Base-by-base conservation (phyloP, 2,797 vertebrate genomes). In the Pseudochaenichthys georgianus region DNA sequence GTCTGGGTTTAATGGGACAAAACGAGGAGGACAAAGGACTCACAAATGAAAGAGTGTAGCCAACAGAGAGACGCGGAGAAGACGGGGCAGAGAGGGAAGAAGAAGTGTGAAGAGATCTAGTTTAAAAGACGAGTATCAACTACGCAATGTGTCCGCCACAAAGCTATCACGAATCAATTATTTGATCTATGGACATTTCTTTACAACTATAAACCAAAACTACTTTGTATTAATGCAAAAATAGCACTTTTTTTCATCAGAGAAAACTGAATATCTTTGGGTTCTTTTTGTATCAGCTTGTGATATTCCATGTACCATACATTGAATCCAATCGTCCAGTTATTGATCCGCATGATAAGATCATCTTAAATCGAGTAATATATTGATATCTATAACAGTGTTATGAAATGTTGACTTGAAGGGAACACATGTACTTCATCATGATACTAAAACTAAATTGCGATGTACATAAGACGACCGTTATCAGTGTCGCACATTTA, bases 1-100 rank as follows among this genome's bases (percentile, higher is more conserved):
- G 55, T 90, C 89, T 87, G 89, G 88, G 90, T 89, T 28, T 93
- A 93, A 93, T 91, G 93, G 92, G 91, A 95, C 92, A 92, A 92
- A 93, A 91, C 88, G 75, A 81, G 51, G 81, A 89, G 87, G 90
- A 93, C 92, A 91, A 93, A 90, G 87, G 84, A 89, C 60, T 77
- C 82, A 61, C 74, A 72, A 81, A 89, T 82, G 55, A 87, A 86
- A 87, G 82, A 87, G 78, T 51, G 68, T 54, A 83, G 76, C 78
- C 82, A 42, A 47, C 75, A 77, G 86, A 82, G 80, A 73, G 64
- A 66, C 50, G 57, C 13, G 57, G 71, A 48, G 47, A 68, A 54
- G 55, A 19, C 31, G 34, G 21, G 17, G 38, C 15, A 57, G 43
- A 70, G 54, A 60, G 47, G 62, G 58, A 52, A 23, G 58, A 47